These are phyloP conservation scores for Danio aesculapii DNA, from an alignment of 2,797 vertebrate species.

Conservation along the genomic window DNA sequence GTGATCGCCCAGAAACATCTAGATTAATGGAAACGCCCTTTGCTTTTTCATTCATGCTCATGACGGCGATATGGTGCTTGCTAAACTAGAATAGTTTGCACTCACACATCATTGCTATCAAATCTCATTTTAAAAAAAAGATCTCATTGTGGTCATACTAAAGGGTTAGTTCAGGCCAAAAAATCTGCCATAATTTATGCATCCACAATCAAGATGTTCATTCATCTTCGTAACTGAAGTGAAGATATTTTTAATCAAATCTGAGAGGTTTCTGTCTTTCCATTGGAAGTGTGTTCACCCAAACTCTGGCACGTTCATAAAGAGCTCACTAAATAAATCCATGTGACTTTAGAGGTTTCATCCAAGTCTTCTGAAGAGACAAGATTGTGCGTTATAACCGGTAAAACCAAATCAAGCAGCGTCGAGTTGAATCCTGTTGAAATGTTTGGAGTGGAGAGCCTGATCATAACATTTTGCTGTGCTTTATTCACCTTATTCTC, in stretches of 20 bases:
- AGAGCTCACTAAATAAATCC: too few relatives aligned
- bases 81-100: slow-evolving; percentile 23
- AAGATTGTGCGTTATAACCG: too few relatives aligned
- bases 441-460: too few relatives aligned
- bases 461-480: too few relatives aligned
- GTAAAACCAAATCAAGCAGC: too few relatives aligned
- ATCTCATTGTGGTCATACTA: slow-evolving; percentile 34
- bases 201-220: background rate
- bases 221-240: background rate
- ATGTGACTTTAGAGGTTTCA: too few relatives aligned
- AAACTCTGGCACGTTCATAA: too few relatives aligned
- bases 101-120: slow-evolving; percentile 47
- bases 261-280: too few relatives aligned
- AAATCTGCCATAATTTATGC: background rate
- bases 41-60: slow-evolving; percentile 8
- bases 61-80: background rate
- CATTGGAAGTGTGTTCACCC: too few relatives aligned
- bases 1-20: slow-evolving; percentile 35
- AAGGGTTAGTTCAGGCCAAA: background rate
- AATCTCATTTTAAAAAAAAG: slow-evolving; percentile 25
- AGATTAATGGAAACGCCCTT: slow-evolving; percentile 22
- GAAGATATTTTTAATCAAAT: background rate
- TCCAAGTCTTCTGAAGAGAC: too few relatives aligned
- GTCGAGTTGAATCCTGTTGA: too few relatives aligned
- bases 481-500: too few relatives aligned